Percentiles rank a stretch among this genome's conserved stretches.
Evolutionary conservation across 2,888 invertebrate species (phyloP).

Genomic region (Pseudococcus viburni): DNA sequence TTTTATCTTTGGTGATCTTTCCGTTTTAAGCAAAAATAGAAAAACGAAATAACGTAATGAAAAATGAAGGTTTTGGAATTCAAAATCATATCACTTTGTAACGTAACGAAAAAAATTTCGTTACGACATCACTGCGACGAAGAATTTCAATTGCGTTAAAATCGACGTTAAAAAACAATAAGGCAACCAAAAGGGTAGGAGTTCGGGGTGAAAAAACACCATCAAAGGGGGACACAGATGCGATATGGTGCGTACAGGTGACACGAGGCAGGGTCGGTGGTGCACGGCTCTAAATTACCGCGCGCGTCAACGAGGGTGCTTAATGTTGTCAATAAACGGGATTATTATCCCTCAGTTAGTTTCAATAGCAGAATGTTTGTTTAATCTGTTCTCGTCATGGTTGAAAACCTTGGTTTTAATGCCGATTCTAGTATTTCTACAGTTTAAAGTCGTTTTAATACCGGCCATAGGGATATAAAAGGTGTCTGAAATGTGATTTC

Average conservation of each 20-base stretch:
- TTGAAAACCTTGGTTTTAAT: constrained; percentile 65
- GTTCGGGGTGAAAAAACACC: neutral
- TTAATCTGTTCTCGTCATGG: constrained; percentile 67
- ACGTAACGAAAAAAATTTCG: no score
- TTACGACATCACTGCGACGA: no score
- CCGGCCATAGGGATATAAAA: constrained; percentile 59
- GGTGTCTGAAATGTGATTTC: constrained; percentile 62
- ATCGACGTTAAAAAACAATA: constrained; percentile 10
- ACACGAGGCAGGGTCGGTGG: constrained; percentile 54
- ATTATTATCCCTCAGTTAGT: constrained; percentile 66
- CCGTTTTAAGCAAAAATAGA: no score
- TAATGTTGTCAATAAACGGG: constrained; percentile 67
- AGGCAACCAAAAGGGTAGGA: neutral
- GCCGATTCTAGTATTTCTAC: constrained; percentile 61
- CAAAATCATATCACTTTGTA: no score
- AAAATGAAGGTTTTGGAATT: no score
- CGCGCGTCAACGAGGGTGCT: constrained; percentile 66
- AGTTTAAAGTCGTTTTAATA: constrained; percentile 59
- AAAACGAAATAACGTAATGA: no score
- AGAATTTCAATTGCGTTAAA: neutral
- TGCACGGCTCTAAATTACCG: constrained; percentile 46
- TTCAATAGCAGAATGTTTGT: constrained; percentile 65
- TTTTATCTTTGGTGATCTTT: no score
- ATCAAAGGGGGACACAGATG: constrained; percentile 59
- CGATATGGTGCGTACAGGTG: constrained; percentile 56